These are phyloP conservation scores for Typhlomys cinereus DNA, from an alignment of 2,113 vertebrate species.

Conservation along the genomic window DNA sequence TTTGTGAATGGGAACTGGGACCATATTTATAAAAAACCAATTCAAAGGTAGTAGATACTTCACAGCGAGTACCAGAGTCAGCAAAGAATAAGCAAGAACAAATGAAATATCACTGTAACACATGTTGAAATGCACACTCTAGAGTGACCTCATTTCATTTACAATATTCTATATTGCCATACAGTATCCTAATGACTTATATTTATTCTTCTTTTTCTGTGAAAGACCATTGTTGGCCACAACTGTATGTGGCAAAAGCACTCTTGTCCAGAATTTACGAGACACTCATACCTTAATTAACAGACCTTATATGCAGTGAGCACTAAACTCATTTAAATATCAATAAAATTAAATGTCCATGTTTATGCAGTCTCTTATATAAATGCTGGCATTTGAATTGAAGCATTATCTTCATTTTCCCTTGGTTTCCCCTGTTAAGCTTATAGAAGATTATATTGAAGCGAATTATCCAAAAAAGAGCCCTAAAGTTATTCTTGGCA, in stretches of 20 bases:
- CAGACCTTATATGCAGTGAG: conserved; percentile 68
- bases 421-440: conserved; percentile 64
- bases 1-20: not conserved
- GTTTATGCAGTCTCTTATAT: conserved; percentile 68
- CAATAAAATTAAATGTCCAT: conserved; percentile 74
- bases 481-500: conserved; percentile 43
- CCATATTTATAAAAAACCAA: not conserved
- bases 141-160: conserved; percentile 61
- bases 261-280: conserved; percentile 73
- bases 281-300: conserved; percentile 66
- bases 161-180: conserved; percentile 71
- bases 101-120: conserved; percentile 6
- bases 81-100: conserved; percentile 45
- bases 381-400: conserved; percentile 61
- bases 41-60: not conserved
- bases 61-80: not conserved
- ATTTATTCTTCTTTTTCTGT: conserved; percentile 68
- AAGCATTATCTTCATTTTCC: conserved; percentile 70
- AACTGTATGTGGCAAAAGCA: conserved; percentile 46
- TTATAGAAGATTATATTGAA: conserved; percentile 34
- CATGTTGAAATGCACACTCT: conserved; percentile 2
- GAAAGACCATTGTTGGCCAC: conserved; percentile 62
- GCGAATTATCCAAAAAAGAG: not conserved
- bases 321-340: conserved; percentile 69
- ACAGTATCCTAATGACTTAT: conserved; percentile 67